Evolutionary conservation across 2,888 invertebrate genomes (phyloP).

Genomic region (Andrena praecox): DNA sequence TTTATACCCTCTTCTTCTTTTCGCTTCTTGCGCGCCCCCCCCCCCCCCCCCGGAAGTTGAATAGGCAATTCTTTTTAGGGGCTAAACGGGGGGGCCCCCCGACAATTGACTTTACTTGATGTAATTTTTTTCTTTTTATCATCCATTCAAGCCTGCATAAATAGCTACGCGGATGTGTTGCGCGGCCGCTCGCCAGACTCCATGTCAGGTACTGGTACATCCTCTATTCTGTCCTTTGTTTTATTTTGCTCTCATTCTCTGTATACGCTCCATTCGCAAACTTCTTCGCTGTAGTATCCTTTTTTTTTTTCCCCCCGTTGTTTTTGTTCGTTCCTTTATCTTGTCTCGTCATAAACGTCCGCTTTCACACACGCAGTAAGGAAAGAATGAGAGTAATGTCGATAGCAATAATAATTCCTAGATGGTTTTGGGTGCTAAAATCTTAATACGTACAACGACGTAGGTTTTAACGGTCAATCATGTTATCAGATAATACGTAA

Average conservation of each 20-base stretch:
- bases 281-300: conserved; percentile 8
- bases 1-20: conserved; percentile 69
- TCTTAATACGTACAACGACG: conserved; percentile 3
- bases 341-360: conserved; percentile 31
- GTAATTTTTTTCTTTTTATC: conserved; percentile 84
- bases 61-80: conserved; percentile 67
- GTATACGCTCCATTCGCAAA: conserved; percentile 27
- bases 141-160: conserved; percentile 85
- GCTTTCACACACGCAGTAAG: conserved; percentile 47
- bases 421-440: conserved; percentile 43
- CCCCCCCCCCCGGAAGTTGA: conserved; percentile 60
- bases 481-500: conserved; percentile 8
- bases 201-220: conserved; percentile 94
- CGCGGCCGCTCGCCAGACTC: conserved; percentile 93
- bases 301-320: neutral
- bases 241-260: conserved; percentile 68
- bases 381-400: conserved; percentile 57
- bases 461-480: conserved; percentile 7
- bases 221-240: conserved; percentile 80
- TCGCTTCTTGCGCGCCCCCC: conserved; percentile 68
- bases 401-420: conserved; percentile 43
- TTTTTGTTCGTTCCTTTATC: neutral
- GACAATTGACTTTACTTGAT: conserved; percentile 81
- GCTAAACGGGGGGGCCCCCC: conserved; percentile 63
- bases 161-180: conserved; percentile 96